Evolutionary conservation across 2,113 vertebrate genomes (phyloP).

Genomic region (Hiodon tergisus): DNA sequence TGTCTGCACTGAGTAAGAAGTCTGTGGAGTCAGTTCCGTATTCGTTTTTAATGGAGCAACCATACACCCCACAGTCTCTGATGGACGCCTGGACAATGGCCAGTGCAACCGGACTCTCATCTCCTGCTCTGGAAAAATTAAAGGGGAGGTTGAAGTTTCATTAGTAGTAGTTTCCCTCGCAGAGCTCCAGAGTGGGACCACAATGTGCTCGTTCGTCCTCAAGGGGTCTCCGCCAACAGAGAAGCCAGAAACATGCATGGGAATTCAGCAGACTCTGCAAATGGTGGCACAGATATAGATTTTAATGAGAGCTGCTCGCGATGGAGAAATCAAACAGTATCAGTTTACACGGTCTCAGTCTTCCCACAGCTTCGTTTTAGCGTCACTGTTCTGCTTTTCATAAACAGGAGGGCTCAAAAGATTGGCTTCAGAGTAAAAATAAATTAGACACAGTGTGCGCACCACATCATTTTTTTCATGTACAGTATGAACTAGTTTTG

Average conservation of each 20-base stretch:
- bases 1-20: conserved; percentile 81
- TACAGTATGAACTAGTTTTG: too few species aligned
- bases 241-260: neutral
- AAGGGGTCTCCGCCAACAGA: conserved; percentile 54
- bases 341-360: conserved; percentile 53
- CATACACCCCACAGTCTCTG: conserved; percentile 82
- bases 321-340: conserved; percentile 52
- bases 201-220: conserved; percentile 35
- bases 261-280: conserved; percentile 50
- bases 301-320: conserved; percentile 45
- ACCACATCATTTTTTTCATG: too few species aligned
- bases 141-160: neutral
- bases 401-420: conserved; percentile 41
- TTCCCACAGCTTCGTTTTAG: conserved; percentile 42
- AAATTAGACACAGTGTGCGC: conserved; percentile 24
- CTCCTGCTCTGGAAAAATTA: conserved; percentile 69
- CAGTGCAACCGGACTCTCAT: conserved; percentile 84
- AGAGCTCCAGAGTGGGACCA: neutral
- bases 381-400: conserved; percentile 51
- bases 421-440: conserved; percentile 35
- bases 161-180: neutral
- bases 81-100: conserved; percentile 79
- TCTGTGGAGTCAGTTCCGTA: conserved; percentile 80
- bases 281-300: conserved; percentile 51
- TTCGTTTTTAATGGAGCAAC: conserved; percentile 81